phyloP scores from a whole-genome alignment of 2,113 vertebrate genomes.

The Phaethornis superciliosus region DNA sequence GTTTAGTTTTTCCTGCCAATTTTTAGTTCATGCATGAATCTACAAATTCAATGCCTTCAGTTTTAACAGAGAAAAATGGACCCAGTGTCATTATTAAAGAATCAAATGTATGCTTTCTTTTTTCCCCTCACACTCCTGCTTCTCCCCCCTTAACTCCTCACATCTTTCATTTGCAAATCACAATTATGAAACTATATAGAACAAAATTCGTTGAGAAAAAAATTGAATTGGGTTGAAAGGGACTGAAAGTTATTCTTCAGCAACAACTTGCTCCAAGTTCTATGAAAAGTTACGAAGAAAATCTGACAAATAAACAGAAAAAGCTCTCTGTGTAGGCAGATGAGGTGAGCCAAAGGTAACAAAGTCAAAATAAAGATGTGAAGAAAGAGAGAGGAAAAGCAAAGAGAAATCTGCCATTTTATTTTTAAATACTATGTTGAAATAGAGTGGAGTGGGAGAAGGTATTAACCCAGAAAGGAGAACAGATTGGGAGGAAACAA shows the following conservation, averaged over 20 bases:
- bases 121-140: not conserved
- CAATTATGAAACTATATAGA: not conserved
- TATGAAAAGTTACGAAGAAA: not conserved
- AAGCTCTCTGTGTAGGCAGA: conserved; percentile 53
- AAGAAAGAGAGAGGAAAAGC: conserved; percentile 14
- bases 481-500: conserved; percentile 58
- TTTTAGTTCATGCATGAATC: conserved; percentile 1
- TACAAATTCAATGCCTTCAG: conserved; percentile 25
- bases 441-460: conserved; percentile 67
- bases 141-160: not conserved
- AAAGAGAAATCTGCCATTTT: conserved; percentile 59
- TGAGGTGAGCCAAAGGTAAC: conserved; percentile 65
- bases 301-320: conserved; percentile 51
- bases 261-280: not conserved
- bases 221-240: not conserved
- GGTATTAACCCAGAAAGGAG: conserved; percentile 58
- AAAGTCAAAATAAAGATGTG: conserved; percentile 47
- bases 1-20: not conserved
- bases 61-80: not conserved
- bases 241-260: not conserved
- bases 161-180: not conserved
- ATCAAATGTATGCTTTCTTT: not conserved
- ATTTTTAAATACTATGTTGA: conserved; percentile 49
- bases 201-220: not conserved
- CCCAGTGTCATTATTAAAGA: not conserved